Base-by-base conservation (phyloP, 2,888 invertebrate species). In the Isotomurus palustris region DNA sequence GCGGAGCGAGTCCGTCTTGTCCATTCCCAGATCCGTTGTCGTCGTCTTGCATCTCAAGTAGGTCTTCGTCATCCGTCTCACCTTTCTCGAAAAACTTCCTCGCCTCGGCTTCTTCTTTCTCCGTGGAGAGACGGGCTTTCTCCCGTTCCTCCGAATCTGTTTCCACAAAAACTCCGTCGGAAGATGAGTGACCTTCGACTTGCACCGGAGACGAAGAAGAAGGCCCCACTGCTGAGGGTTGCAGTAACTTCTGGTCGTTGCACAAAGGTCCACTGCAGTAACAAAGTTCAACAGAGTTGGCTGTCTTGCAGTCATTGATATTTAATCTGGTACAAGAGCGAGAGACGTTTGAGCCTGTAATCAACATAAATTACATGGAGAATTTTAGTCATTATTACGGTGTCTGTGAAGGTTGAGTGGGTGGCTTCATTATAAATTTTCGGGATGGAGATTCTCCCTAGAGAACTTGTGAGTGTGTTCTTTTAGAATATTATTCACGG, bases 61-160 rank as follows among this genome's bases (percentile, higher is more conserved):
- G 50, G 54, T 67, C 67, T 43, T 67, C 67, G 35, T 67, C 67
- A 35, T 67, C 67, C 27, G 67, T 67, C 44, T 62, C 62, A 17
- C 56, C 65, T 19, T 64, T 58, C 28, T 52, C 50, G 50, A 45
- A 57, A 50, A 60, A 52, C 53, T 59, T 60, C 14, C 53, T 35
- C 19, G 54, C 40, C 27, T 60, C 64, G 38, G 58, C 25, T 32
- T 62, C 62, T 22, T 62, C 62, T 41, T 62, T 53, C 25, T 62
- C 62, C 10, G 58, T 58, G 24, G 50, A 45, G 4, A 62, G 62
- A 19, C 44, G 57, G 29, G 41, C 36, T 35, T 53, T 51, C 21
- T 19, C 32, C 12, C 54, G 43, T 35, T 62, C 62, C 38, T 62
- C 62, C 4, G 62, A 62, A 8, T 60, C 60, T 2, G 59, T 55